Evolutionary conservation across 2,113 vertebrate species (phyloP).

Genomic region (Montifringilla adamsi): DNA sequence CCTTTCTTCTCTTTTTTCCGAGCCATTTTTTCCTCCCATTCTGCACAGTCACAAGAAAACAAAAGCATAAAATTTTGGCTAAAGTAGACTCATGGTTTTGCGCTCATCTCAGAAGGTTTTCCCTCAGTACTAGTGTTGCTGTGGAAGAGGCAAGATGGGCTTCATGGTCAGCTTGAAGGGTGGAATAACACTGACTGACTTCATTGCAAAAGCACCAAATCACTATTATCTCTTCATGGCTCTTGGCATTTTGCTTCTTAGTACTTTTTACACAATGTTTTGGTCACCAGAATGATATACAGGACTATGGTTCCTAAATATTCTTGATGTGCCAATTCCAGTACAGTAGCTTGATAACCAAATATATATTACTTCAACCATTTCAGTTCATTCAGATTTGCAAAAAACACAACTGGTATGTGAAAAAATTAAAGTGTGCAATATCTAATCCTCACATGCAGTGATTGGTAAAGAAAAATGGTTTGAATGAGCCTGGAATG

Average conservation of each 20-base stretch:
- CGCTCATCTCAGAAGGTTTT: background rate
- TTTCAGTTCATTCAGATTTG: background rate
- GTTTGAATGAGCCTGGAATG: background rate
- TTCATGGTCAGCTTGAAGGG: background rate
- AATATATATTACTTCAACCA: background rate
- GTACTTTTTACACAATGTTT: background rate
- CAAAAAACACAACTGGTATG: accelerated
- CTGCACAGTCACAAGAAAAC: background rate
- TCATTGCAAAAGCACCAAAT: background rate
- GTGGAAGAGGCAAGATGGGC: background rate
- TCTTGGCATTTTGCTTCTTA: background rate
- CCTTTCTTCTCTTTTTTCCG: background rate
- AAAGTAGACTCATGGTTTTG: background rate
- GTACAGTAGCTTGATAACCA: background rate
- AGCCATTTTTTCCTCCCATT: background rate
- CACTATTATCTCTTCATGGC: too few species aligned
- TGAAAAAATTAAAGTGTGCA: background rate
- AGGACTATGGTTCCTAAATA: background rate
- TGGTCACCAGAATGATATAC: background rate
- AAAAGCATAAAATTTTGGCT: background rate
- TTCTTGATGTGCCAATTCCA: background rate
- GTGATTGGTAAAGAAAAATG: background rate
- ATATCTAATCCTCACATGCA: background rate
- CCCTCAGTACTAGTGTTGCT: background rate
- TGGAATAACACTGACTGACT: background rate